A percentile compares a stretch with the other conserved stretches of the same genome.
Conservation (phyloP, 2,888 invertebrate species). For the Melipona beecheii region DNA sequence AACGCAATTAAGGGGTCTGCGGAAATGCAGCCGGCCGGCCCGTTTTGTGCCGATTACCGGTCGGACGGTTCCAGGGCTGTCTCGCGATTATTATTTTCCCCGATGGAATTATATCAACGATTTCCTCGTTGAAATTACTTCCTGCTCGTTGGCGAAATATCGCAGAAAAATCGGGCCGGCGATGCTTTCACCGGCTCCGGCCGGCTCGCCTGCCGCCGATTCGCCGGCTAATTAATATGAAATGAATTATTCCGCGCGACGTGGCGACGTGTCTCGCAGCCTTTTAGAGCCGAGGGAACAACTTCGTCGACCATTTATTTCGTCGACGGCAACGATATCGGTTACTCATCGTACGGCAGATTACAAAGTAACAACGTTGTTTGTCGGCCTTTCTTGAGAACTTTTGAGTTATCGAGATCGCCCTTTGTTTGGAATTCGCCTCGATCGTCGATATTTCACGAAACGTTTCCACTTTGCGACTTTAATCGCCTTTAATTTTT, state of each 20-base stretch:
- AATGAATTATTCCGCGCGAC: conserved; percentile 26
- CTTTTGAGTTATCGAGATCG: too few relatives aligned
- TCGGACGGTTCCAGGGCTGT: conserved; percentile 34
- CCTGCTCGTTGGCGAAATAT: conserved; percentile 64
- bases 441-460: neutral
- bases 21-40: conserved; percentile 27
- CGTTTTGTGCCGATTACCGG: conserved; percentile 40
- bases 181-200: conserved; percentile 24
- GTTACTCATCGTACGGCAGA: neutral
- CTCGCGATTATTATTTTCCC: conserved; percentile 65
- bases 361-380: neutral
- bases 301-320: conserved; percentile 6
- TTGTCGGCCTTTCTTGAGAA: too few relatives aligned
- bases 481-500: neutral
- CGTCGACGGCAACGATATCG: neutral
- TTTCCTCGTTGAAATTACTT: conserved; percentile 79
- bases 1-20: conserved; percentile 50
- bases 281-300: neutral
- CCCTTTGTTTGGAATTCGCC: neutral
- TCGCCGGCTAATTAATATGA: conserved; percentile 26
- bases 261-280: neutral
- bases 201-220: neutral
- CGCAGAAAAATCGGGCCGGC: conserved; percentile 44
- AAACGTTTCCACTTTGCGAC: conserved; percentile 2
- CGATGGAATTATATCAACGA: conserved; percentile 73